Evolutionary conservation across 2,797 vertebrate species (phyloP), one percentile per base, ranked within the genome.

Genomic region (Pantherophis alleghaniensis): DNA sequence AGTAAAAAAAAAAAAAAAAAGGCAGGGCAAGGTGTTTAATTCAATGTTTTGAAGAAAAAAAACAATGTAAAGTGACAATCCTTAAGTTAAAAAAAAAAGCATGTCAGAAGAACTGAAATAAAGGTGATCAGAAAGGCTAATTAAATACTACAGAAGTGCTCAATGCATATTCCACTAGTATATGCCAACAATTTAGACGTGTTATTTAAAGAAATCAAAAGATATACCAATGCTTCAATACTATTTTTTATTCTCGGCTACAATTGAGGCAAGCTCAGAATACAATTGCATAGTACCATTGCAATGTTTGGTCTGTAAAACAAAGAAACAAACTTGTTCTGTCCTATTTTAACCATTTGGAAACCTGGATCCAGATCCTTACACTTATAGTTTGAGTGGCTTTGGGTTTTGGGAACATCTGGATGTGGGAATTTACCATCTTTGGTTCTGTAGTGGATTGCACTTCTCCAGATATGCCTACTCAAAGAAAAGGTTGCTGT

Each of bases 141-240:
- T 92, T 95, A 94, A 91, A 22, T 1, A 66, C 20, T 92, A 83
- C 28, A 69, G 47, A 94, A 93, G 59, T 28, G 26, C 93, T 61
- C 92, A 90, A 0, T 91, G 32, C 53, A 86, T 7, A 93, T n/a
- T 5, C 91, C 20, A 93, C 91, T 89, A 42, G 5, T 87, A 2
- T 10, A 91, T 89, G 61, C 1, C 79, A 87, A 94, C 59, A 2
- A 60, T 95, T 57, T 37, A 74, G 4, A 5, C 24, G 83, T 60
- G 5, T 0, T 90, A 20, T 22, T 61, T 9, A n/a, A 86, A 93
- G 63, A 55, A 94, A 89, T 37, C 32, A 95, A n/a, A 0, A 87
- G 24, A 9, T 86, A 51, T 2, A 66, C n/a, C n/a, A 4, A 6
- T 87, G 20, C 0, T 0, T 56, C 90, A 83, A 12, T 5, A 37